Percentiles rank a stretch among this genome's conserved stretches.
Conservation (phyloP, 92 coral and sea anemone species). For the Parazoanthus atlanticus region DNA sequence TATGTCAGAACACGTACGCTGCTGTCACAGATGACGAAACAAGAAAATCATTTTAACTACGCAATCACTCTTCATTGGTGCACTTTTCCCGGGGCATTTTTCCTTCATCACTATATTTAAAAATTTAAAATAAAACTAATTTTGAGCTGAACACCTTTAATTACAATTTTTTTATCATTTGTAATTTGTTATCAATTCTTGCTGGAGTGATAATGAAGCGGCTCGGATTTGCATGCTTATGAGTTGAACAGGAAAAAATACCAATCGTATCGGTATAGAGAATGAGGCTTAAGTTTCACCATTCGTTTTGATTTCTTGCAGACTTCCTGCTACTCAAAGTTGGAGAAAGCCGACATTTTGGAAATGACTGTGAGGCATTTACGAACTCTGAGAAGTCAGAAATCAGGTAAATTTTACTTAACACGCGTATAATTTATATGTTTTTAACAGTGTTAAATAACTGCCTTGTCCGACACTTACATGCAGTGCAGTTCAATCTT, state of each 20-base stretch:
- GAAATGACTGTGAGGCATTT: constrained; percentile 85
- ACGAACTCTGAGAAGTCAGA: constrained; percentile 65
- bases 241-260: not conserved
- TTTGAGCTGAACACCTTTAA: not conserved
- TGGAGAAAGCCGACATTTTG: constrained; percentile 87
- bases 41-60: not conserved
- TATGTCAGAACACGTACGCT: not conserved
- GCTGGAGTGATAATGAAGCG: not conserved
- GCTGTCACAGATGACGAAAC: constrained; percentile 5
- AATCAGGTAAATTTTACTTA: constrained; percentile 15
- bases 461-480: too few relatives aligned
- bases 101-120: not conserved
- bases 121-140: not conserved
- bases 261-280: not conserved
- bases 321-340: constrained; percentile 83
- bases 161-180: too few relatives aligned
- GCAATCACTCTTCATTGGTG: not conserved
- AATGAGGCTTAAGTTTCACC: not conserved
- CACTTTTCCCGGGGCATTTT: not conserved
- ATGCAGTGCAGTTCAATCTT: not conserved
- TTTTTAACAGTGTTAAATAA: too few relatives aligned
- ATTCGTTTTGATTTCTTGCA: constrained; percentile 25
- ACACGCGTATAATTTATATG: constrained; percentile 18
- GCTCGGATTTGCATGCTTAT: constrained; percentile 2
- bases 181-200: not conserved